Percentiles rank a stretch among this genome's conserved stretches.
Evolutionary conservation across 2,888 invertebrate genomes (phyloP).

Genomic region (Phyto melanocephala): DNA sequence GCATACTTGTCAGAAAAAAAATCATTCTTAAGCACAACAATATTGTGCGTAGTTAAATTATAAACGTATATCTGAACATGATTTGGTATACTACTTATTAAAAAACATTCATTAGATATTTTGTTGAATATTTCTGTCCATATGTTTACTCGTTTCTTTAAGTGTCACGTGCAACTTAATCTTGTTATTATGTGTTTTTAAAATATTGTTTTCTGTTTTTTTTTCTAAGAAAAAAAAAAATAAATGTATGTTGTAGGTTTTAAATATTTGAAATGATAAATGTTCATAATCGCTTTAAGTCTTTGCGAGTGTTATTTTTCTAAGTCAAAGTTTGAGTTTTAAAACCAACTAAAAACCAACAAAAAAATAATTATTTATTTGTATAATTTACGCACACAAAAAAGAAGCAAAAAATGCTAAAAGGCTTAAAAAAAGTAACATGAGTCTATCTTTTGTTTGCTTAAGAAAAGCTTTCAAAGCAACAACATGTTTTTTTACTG

Average conservation of each 20-base stretch:
- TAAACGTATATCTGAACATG: too few species aligned
- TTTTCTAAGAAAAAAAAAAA: background rate
- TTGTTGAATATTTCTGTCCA: background rate
- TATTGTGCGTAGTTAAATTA: conserved; percentile 9
- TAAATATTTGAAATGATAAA: conserved; percentile 37
- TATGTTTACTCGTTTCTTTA: background rate
- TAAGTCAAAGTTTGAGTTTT: conserved; percentile 13
- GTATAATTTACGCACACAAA: conserved; percentile 10
- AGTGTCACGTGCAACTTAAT: conserved; percentile 55
- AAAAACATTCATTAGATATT: background rate
- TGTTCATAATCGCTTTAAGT: conserved; percentile 35
- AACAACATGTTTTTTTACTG: conserved; percentile 5
- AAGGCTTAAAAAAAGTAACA: conserved; percentile 40
- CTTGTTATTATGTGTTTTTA: conserved; percentile 3
- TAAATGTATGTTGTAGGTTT: too few species aligned
- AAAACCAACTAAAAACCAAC: too few species aligned
- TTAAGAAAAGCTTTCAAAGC: conserved; percentile 40
- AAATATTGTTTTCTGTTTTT: background rate
- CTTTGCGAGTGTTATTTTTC: background rate
- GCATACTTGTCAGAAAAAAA: conserved; percentile 45
- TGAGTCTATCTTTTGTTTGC: conserved; percentile 29
- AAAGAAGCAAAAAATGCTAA: conserved; percentile 19
- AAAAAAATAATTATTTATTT: conserved; percentile 19
- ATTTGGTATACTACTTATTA: too few species aligned
- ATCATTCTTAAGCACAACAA: background rate